A percentile compares a stretch with the other conserved stretches of the same genome.
These are phyloP conservation scores for Periophthalmodon schlosseri DNA, from an alignment of 2,113 vertebrate genomes.

Conservation along the genomic window DNA sequence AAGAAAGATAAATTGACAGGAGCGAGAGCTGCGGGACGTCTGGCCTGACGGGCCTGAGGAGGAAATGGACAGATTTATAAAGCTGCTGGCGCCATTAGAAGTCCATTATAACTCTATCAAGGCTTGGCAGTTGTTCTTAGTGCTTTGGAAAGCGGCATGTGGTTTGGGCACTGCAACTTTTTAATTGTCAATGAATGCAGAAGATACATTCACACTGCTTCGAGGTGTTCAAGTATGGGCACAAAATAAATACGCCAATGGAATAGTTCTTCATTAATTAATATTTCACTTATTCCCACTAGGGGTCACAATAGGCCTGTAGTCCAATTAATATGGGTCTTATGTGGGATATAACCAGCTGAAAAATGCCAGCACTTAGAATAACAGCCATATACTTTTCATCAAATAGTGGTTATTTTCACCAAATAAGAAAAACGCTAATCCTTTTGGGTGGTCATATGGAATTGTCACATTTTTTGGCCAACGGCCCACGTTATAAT, in stretches of 20 bases:
- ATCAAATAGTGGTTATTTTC: too few species aligned
- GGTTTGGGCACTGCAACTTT: background rate
- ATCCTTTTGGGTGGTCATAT: too few species aligned
- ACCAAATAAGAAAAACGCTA: too few species aligned
- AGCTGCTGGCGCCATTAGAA: slow-evolving; percentile 35
- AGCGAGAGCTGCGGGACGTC: slow-evolving; percentile 41
- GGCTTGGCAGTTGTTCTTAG: slow-evolving; percentile 28
- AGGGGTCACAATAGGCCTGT: too few species aligned
- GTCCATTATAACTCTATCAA: slow-evolving; percentile 30
- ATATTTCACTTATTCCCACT: too few species aligned
- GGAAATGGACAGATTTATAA: slow-evolving; percentile 46
- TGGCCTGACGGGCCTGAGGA: slow-evolving; percentile 43
- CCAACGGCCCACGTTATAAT: too few species aligned
- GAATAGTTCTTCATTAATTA: too few species aligned
- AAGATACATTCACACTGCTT: background rate
- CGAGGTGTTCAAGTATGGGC: background rate
- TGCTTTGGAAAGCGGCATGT: slow-evolving; percentile 11
- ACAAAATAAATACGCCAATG: too few species aligned
- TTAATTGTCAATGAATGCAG: slow-evolving; percentile 15
- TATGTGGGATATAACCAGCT: too few species aligned
- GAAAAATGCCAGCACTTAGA: background rate
- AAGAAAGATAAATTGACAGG: slow-evolving; percentile 27
- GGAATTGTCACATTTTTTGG: too few species aligned
- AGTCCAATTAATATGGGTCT: background rate
- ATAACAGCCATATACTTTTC: too few species aligned